Evolutionary conservation across 2,888 invertebrate species (phyloP).

Genomic region (Heteromyza rotundicornis): DNA sequence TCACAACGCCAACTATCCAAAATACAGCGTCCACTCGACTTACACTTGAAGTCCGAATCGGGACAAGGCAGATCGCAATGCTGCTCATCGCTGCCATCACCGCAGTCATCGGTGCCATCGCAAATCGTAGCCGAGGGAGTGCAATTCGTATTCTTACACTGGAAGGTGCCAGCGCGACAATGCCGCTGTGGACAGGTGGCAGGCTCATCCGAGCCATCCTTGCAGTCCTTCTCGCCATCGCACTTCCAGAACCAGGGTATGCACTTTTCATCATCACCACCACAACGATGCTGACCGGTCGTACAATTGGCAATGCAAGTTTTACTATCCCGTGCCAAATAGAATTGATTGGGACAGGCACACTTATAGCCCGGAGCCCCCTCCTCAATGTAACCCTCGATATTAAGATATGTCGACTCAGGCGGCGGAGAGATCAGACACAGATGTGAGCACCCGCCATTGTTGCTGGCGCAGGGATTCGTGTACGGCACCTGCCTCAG

Average conservation of each 20-base stretch:
- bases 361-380: constrained; percentile 83
- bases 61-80: constrained; percentile 87
- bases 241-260: constrained; percentile 84
- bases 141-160: constrained; percentile 91
- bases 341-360: constrained; percentile 95
- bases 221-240: constrained; percentile 92
- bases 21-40: constrained; percentile 85
- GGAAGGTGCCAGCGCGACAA: constrained; percentile 91
- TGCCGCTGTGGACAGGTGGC: constrained; percentile 81
- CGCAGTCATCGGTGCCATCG: constrained; percentile 91
- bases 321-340: constrained; percentile 77
- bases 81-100: constrained; percentile 86
- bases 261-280: constrained; percentile 71
- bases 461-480: constrained; percentile 91
- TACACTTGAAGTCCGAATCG: constrained; percentile 88
- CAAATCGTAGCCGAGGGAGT: constrained; percentile 92
- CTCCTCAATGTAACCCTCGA: constrained; percentile 81
- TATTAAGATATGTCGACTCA: constrained; percentile 76
- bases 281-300: constrained; percentile 67
- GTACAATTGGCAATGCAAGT: constrained; percentile 96
- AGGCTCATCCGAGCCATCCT: constrained; percentile 90
- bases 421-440: constrained; percentile 88
- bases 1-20: constrained; percentile 92
- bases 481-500: constrained; percentile 81
- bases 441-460: constrained; percentile 95